phyloP scores from a whole-genome alignment of 2,888 invertebrate genomes.

The Plebejus argus region DNA sequence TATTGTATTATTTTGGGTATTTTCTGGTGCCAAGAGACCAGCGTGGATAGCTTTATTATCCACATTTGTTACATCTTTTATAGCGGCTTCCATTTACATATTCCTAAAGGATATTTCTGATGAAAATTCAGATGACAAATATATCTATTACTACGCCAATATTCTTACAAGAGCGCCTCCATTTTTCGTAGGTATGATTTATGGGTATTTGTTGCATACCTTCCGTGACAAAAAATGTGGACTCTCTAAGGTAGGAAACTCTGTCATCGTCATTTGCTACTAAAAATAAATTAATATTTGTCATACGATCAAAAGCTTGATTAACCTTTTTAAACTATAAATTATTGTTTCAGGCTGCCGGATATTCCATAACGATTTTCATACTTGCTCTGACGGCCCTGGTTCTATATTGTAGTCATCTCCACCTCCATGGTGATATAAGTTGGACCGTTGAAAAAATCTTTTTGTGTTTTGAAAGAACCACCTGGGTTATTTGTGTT shows the following conservation, averaged over 20 bases:
- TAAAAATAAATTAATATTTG: no score
- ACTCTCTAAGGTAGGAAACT: conserved; percentile 44
- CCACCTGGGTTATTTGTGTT: conserved; percentile 57
- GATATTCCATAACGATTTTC: neutral
- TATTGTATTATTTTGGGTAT: conserved; percentile 46
- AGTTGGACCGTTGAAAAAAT: conserved; percentile 36
- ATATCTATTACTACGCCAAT: conserved; percentile 53
- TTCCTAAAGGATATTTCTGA: conserved; percentile 34
- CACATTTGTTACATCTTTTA: conserved; percentile 38
- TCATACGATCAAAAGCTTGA: no score
- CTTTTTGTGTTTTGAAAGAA: conserved; percentile 52
- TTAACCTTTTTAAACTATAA: no score
- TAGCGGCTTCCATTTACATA: conserved; percentile 46
- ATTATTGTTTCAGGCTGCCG: neutral
- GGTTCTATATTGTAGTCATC: neutral
- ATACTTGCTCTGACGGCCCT: neutral
- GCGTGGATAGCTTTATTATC: conserved; percentile 42
- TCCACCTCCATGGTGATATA: neutral
- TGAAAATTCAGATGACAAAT: conserved; percentile 40
- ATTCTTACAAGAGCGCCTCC: conserved; percentile 56
- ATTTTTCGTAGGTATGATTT: conserved; percentile 52
- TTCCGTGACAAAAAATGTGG: conserved; percentile 48
- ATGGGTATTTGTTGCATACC: conserved; percentile 61
- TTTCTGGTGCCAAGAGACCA: conserved; percentile 38
- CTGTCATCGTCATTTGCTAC: neutral